A percentile compares a stretch with the other conserved stretches of the same genome.
Conservation (phyloP, 1,140 invertebrate genomes). For the Galleria mellonella region DNA sequence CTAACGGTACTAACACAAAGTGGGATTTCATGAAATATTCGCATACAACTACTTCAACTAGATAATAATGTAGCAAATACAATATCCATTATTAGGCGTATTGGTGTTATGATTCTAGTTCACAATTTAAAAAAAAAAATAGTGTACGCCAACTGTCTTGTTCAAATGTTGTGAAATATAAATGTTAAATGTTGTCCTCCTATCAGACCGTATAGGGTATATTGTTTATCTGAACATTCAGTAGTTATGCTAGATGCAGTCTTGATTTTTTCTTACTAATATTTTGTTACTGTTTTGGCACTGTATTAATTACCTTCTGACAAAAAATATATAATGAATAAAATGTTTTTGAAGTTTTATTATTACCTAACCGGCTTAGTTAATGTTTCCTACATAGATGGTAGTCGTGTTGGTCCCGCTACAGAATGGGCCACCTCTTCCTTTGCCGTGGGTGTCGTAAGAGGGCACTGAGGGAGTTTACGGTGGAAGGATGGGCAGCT, state of each 20-base stretch:
- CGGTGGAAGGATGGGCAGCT: too few relatives aligned
- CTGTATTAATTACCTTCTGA: slow-evolving; percentile 72
- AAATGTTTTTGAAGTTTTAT: slow-evolving; percentile 43
- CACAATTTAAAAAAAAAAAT: slow-evolving; percentile 40
- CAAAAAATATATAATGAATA: slow-evolving; percentile 70
- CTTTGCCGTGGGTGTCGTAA: too few relatives aligned
- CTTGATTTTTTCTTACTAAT: slow-evolving; percentile 65
- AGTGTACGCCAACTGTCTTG: slow-evolving; percentile 49
- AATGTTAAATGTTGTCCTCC: slow-evolving; percentile 61
- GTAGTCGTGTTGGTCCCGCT: too few relatives aligned
- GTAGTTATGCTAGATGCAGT: slow-evolving; percentile 70
- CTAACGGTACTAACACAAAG: too few relatives aligned
- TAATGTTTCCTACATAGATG: too few relatives aligned
- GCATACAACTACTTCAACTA: slow-evolving; percentile 29
- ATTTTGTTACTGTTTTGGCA: slow-evolving; percentile 72
- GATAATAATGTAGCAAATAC: slow-evolving; percentile 35
- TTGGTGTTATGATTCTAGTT: slow-evolving; percentile 61
- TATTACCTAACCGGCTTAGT: slow-evolving; percentile 11
- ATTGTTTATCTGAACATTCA: slow-evolving; percentile 53
- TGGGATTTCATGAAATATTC: neutral
- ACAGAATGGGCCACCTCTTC: too few relatives aligned
- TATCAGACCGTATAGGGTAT: slow-evolving; percentile 43
- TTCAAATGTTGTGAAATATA: slow-evolving; percentile 59
- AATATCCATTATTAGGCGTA: slow-evolving; percentile 55
- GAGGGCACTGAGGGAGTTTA: too few relatives aligned